Evolutionary conservation across 1,140 invertebrate species (phyloP).

Genomic region (Antheraea pernyi): DNA sequence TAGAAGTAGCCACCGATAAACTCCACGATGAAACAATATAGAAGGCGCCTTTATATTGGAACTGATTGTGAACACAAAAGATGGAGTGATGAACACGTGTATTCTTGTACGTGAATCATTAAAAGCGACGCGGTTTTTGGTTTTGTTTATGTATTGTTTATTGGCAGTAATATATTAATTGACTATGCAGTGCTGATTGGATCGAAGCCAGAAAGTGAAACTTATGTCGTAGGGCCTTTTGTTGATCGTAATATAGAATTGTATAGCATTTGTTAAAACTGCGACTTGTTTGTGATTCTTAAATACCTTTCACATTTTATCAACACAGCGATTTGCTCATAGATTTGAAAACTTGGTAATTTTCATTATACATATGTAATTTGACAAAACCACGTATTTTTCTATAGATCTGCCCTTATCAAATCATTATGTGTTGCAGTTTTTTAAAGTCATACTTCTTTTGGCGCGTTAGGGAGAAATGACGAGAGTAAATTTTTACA

Average conservation of each 20-base stretch:
- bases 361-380: too few relatives aligned
- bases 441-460: too few relatives aligned
- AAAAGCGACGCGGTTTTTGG: conserved; percentile 60
- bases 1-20: not conserved
- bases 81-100: conserved; percentile 69
- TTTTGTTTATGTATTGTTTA: conserved; percentile 69
- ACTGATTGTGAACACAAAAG: conserved; percentile 48
- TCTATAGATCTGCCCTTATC: too few relatives aligned
- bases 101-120: conserved; percentile 76
- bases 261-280: not conserved
- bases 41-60: conserved; percentile 47
- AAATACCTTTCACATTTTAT: too few relatives aligned
- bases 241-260: conserved; percentile 2
- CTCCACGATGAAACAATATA: conserved; percentile 1
- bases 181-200: conserved; percentile 41
- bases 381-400: too few relatives aligned
- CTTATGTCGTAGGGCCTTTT: conserved; percentile 22
- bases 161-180: conserved; percentile 52
- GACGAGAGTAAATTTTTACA: too few relatives aligned
- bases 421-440: too few relatives aligned
- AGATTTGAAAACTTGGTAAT: too few relatives aligned
- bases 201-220: conserved; percentile 53
- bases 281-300: too few relatives aligned
- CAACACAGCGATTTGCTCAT: too few relatives aligned
- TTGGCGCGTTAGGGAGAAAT: too few relatives aligned